Evolutionary conservation across 2,113 vertebrate species (phyloP).

Genomic region (Peromyscus maniculatus): DNA sequence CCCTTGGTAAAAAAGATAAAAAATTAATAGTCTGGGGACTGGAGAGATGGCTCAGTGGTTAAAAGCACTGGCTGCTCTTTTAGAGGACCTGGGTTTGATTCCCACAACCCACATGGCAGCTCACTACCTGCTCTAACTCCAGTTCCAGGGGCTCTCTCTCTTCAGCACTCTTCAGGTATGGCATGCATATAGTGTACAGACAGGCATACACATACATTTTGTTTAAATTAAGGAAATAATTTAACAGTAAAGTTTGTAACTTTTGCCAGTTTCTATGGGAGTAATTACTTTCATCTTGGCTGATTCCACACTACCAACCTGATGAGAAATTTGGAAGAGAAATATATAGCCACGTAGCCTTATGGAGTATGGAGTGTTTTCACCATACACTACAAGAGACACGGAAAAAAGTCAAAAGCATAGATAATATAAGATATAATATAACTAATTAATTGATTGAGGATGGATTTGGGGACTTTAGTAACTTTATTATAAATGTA

Average conservation of each 20-base stretch:
- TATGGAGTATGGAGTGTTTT: not conserved
- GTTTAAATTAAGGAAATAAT: not conserved
- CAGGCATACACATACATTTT: not conserved
- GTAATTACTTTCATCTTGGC: not conserved
- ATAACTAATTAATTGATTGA: not conserved
- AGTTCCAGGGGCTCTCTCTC: not conserved
- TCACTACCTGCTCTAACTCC: not conserved
- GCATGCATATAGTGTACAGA: not conserved
- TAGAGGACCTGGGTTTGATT: not conserved
- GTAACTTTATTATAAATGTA: not conserved
- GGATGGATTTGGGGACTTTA: not conserved
- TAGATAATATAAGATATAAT: not conserved
- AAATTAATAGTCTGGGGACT: not conserved
- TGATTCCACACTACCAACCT: not conserved
- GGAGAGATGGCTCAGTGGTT: not conserved
- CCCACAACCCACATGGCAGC: not conserved
- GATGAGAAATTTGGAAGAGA: not conserved
- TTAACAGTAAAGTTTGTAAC: not conserved
- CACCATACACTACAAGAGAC: no score
- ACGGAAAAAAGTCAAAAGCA: not conserved
- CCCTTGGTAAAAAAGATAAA: not conserved
- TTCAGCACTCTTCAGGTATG: not conserved
- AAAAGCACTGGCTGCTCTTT: not conserved
- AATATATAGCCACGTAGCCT: no score
- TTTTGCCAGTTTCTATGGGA: not conserved